Base-by-base conservation (phyloP, 23 tunicate species). In the Aplidium turbinatum region DNA sequence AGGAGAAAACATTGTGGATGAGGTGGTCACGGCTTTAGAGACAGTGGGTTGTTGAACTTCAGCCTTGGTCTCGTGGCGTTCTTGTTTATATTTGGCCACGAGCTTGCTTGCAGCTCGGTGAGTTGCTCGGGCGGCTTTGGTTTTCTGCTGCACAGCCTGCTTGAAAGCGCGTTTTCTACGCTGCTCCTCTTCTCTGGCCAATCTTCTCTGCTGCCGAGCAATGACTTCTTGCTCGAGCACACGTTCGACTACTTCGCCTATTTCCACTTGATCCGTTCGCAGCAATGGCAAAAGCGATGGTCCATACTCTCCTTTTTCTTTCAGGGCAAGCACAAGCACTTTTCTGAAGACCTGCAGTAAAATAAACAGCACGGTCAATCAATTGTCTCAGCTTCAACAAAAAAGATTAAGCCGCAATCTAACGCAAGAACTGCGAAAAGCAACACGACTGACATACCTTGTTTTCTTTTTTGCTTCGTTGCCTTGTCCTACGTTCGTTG, bases 381-480 rank as follows among this genome's bases (percentile, higher is more conserved):
- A 50, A 28, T 47, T 62, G 77, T 19, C 50, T 1, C 68, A 72
- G 34, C 13, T 50, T 51, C 38, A 63, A 63, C 63, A 72, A 47
- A 24, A 72, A 42, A 7, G 77, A 72, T 20, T 62, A 63, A 51
- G 18, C 11, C 33, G 18, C 21, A 19, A 11, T 51, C 5, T 21
- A 11, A 6, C 52, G n/a, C n/a, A n/a, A n/a, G n/a, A n/a, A n/a
- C n/a, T n/a, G n/a, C n/a, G n/a, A n/a, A n/a, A n/a, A n/a, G n/a
- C n/a, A n/a, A n/a, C n/a, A n/a, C n/a, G n/a, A n/a, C 16, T 42
- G 13, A 42, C 50, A 42, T 3, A 87, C 86, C 53, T 80, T 87
- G 28, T 81, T 80, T 75, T 87, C 81, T n/a, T 81, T 70, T 33
- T 87, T 87, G 58, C 82, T 74, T 39, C 74, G 50, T 47, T 87